Evolutionary conservation across 2,113 vertebrate genomes (phyloP).

Genomic region (Struthidea cinerea): DNA sequence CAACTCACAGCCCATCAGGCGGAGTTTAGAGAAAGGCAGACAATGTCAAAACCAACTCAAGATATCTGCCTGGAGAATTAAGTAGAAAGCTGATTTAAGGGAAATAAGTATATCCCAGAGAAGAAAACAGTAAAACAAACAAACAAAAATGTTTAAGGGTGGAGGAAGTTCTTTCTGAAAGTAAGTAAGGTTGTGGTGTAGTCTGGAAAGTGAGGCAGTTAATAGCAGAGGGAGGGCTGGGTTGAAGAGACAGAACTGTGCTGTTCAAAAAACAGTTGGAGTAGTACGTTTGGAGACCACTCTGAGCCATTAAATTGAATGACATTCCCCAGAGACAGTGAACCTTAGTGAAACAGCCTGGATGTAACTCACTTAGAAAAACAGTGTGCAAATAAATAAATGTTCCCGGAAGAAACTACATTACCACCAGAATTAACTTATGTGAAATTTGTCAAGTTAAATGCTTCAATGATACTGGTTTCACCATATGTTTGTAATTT

Average conservation of each 20-base stretch:
- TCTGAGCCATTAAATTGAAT: neutral
- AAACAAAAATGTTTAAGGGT: neutral
- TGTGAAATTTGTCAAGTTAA: constrained; percentile 13
- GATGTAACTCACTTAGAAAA: neutral
- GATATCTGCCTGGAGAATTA: neutral
- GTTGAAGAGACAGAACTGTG: neutral
- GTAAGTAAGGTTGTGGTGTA: neutral
- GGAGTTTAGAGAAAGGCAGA: neutral
- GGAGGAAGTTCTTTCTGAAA: neutral
- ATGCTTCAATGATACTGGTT: neutral
- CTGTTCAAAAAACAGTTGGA: neutral
- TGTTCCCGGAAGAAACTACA: neutral
- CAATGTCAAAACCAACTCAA: neutral
- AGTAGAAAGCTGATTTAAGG: neutral
- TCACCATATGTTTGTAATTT: constrained; percentile 29
- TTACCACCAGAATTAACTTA: neutral
- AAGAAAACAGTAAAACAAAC: neutral
- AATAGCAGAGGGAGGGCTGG: neutral
- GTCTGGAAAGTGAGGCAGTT: neutral
- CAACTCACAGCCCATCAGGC: neutral
- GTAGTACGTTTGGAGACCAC: neutral
- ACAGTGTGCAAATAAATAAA: neutral
- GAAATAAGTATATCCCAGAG: neutral
- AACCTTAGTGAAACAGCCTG: neutral
- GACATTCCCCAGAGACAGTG: neutral